These are phyloP conservation scores for Fissipunctia ypsillon DNA, from an alignment of 2,888 invertebrate genomes.

Conservation along the genomic window DNA sequence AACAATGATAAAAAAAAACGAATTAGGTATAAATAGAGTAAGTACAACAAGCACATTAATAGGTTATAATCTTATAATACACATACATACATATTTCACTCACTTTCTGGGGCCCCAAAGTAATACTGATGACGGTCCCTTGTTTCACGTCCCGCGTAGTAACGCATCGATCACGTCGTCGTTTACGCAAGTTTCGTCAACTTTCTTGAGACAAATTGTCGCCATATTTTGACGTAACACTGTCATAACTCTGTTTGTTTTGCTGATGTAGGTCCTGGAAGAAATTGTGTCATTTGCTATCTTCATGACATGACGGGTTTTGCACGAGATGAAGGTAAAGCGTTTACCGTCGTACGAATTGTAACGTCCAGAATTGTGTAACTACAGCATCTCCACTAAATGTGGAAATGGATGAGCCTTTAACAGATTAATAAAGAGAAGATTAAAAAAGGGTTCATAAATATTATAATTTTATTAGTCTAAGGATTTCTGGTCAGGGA, in stretches of 20 bases:
- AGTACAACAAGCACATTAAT: too few species aligned
- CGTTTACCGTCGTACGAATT: not conserved
- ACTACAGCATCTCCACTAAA: not conserved
- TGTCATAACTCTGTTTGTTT: constrained; percentile 60
- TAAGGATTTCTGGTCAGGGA: too few species aligned
- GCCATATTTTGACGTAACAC: constrained; percentile 52
- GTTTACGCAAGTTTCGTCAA: constrained; percentile 47
- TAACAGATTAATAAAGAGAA: too few species aligned
- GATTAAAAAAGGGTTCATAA: too few species aligned
- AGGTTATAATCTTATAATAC: too few species aligned
- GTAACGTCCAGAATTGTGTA: not conserved
- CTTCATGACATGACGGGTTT: constrained; percentile 13
- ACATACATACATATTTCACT: too few species aligned
- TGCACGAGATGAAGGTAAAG: constrained; percentile 26
- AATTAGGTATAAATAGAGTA: too few species aligned
- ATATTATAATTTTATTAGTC: too few species aligned
- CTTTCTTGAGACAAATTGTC: constrained; percentile 51
- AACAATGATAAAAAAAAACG: too few species aligned
- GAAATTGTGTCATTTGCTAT: constrained; percentile 32
- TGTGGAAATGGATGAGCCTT: too few species aligned
- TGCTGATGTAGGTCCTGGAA: constrained; percentile 44
- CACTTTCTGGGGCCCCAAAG: constrained; percentile 53
- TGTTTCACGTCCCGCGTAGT: constrained; percentile 72
- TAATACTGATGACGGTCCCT: constrained; percentile 72
- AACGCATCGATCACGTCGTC: constrained; percentile 74